phyloP scores from a whole-genome alignment of 2,888 invertebrate genomes.

The Zeuzera pyrina region DNA sequence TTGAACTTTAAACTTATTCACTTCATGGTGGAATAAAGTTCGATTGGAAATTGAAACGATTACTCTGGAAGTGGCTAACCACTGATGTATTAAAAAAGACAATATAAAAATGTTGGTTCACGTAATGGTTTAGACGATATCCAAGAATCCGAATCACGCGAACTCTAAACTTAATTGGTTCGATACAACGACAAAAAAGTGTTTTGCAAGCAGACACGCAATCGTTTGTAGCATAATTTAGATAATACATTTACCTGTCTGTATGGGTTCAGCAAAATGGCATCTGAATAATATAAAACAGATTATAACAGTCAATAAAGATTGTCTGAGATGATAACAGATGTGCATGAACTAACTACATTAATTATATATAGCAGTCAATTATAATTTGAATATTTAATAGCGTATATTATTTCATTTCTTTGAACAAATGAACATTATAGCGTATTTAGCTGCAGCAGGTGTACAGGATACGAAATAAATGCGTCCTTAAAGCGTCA shows the following conservation, averaged over 20 bases:
- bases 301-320: constrained; percentile 21
- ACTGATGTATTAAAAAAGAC: too few species aligned
- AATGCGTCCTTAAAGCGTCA: constrained; percentile 26
- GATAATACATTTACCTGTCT: constrained; percentile 56
- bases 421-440: constrained; percentile 32
- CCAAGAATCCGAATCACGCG: constrained; percentile 56
- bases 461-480: constrained; percentile 31
- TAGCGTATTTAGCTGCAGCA: constrained; percentile 25
- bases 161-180: constrained; percentile 50
- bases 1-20: too few species aligned
- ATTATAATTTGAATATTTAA: not conserved
- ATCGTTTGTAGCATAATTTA: constrained; percentile 44
- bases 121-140: constrained; percentile 9
- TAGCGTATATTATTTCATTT: constrained; percentile 29
- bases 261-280: constrained; percentile 34
- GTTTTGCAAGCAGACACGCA: constrained; percentile 55
- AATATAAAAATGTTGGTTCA: not conserved
- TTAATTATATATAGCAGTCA: constrained; percentile 22
- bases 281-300: constrained; percentile 29
- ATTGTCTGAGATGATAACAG: not conserved
- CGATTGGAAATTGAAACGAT: too few species aligned
- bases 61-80: too few species aligned
- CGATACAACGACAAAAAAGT: constrained; percentile 55
- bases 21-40: too few species aligned
- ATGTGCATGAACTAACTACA: too few species aligned